These are phyloP conservation scores for Sylvicola cinctus DNA, from an alignment of 2,888 invertebrate genomes.

Conservation along the genomic window DNA sequence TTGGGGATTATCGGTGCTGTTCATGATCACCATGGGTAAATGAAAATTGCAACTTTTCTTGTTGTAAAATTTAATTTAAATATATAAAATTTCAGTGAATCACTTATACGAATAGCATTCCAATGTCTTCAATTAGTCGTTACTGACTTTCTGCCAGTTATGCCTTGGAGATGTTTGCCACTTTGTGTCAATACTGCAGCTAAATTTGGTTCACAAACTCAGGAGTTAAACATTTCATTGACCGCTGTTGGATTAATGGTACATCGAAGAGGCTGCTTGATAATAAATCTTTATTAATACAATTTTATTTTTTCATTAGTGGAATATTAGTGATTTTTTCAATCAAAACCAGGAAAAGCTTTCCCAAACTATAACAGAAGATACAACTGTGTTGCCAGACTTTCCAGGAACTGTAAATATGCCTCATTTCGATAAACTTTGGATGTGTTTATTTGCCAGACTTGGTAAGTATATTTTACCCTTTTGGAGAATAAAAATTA, in stretches of 20 bases:
- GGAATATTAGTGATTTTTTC: slow-evolving; percentile 97
- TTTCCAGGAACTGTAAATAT: slow-evolving; percentile 66
- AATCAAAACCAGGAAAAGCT: slow-evolving; percentile 85
- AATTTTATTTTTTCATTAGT: too few relatives aligned
- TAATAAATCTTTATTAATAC: not conserved
- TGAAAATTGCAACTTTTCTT: slow-evolving; percentile 2
- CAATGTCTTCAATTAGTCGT: slow-evolving; percentile 90
- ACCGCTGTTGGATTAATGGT: slow-evolving; percentile 95
- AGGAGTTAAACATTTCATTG: slow-evolving; percentile 90
- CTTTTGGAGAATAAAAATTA: slow-evolving; percentile 1
- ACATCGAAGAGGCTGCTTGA: slow-evolving; percentile 10
- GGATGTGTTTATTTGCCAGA: slow-evolving; percentile 87
- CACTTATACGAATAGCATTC: slow-evolving; percentile 80
- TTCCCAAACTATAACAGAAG: slow-evolving; percentile 42
- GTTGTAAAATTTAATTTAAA: not conserved
- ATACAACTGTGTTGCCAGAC: slow-evolving; percentile 58
- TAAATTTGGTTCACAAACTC: slow-evolving; percentile 88
- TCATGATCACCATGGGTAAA: slow-evolving; percentile 73
- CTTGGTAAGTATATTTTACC: slow-evolving; percentile 25
- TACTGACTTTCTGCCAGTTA: slow-evolving; percentile 80
- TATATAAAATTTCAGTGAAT: slow-evolving; percentile 37
- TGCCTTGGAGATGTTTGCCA: slow-evolving; percentile 81
- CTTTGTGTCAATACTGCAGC: slow-evolving; percentile 82
- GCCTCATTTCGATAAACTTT: slow-evolving; percentile 78
- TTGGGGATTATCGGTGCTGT: slow-evolving; percentile 92